Evolutionary conservation across 2,797 vertebrate species (phyloP), one percentile per base, ranked within the genome.

Genomic region (Pelodytes ibericus): DNA sequence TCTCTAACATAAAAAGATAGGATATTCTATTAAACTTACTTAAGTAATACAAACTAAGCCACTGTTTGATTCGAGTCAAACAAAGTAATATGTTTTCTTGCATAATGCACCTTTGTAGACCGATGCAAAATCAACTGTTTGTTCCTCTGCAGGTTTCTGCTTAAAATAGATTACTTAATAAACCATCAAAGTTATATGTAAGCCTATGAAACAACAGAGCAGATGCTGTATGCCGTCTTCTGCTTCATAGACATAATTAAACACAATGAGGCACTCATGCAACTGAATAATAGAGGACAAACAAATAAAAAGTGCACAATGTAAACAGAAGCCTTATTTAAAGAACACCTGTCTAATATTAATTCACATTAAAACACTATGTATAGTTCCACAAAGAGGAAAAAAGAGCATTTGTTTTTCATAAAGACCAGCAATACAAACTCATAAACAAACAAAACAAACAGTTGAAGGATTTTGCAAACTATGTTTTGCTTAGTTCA

Each of bases 81-180:
- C 82, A 72, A 86, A 82, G 82, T 82, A 79, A 84, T 71, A 80
- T 80, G 65, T 82, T 82, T 90, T 88, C 91, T 88, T 89, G 83
- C 78, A 87, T 87, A 89, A 89, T 85, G 82, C 83, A 84, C 83
- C 82, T 89, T 88, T 86, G 83, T 81, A 87, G 85, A 88, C 88
- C 82, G 80, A 82, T 74, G 80, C 84, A 87, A 87, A 87, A 85
- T 79, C 84, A 83, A 85, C 81, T 87, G 84, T 84, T 88, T 87
- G 82, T 86, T 88, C 86, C 82, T 85, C 84, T 68, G 51, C 49
- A 84, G 84, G 88, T 91, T 91, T 82, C 79, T 80, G 76, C 87
- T 90, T 87, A 90, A 89, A 90, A 89, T 87, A 88, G 87, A 91
- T 90, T 90, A 88, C 89, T 91, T 92, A 91, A 90, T 91, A 92